phyloP scores from a whole-genome alignment of 2,888 invertebrate species.

The Theretra japonica region DNA sequence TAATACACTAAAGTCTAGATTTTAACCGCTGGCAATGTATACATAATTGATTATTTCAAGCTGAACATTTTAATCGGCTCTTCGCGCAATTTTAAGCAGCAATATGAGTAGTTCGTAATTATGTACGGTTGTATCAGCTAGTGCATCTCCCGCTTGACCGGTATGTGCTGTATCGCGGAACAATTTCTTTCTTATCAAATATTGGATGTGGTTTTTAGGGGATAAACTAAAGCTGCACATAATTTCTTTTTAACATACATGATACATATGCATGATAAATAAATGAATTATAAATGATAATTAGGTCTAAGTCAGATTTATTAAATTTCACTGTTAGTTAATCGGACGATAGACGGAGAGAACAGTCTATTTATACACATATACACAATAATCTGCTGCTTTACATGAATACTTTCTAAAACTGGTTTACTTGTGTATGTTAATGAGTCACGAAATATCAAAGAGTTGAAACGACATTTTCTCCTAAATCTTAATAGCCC shows the following conservation, averaged over 20 bases:
- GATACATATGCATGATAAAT: neutral
- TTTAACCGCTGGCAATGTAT: neutral
- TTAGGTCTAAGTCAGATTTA: neutral
- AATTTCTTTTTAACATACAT: neutral
- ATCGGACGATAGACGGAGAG: neutral
- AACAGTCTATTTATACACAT: neutral
- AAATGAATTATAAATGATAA: too few relatives aligned
- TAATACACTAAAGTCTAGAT: neutral
- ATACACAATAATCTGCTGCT: neutral
- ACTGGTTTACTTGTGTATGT: conserved; percentile 12
- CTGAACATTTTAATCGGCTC: neutral
- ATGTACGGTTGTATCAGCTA: neutral
- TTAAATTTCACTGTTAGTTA: neutral
- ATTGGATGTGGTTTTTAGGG: neutral
- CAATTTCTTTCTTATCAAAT: neutral
- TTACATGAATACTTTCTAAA: conserved; percentile 14
- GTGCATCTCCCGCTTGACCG: neutral
- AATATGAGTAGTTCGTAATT: neutral
- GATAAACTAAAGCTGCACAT: neutral
- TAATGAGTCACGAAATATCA: conserved; percentile 2
- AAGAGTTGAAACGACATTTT: neutral
- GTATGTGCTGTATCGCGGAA: neutral
- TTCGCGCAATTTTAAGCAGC: neutral
- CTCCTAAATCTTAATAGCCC: conserved; percentile 4
- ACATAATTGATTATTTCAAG: neutral